Evolutionary conservation across 92 coral and sea anemone genomes (phyloP), one percentile per base, ranked within the genome.

Genomic region (Parazoanthus darwini): DNA sequence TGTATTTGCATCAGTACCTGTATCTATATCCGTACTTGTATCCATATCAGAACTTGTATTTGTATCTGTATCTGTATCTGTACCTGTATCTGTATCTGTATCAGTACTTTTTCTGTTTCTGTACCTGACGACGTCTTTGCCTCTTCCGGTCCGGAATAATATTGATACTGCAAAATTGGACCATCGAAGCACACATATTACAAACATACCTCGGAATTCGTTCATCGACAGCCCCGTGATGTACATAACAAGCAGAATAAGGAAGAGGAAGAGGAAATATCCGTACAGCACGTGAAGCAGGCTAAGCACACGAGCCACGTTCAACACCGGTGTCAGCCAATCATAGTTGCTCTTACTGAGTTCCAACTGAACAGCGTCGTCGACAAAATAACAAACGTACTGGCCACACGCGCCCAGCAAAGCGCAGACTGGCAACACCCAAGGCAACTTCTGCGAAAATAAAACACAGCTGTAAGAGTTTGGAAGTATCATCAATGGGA

Each of bases 201-300:
- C 59, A 26, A 68, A 74, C 79, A 38, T 89, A 96, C 98, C 98
- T 96, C 98, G 82, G 72, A 96, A 96, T 86, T 96, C 98, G 50
- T 96, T 94, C 98, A 94, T 96, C 44, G 98, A 96, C 43, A 91
- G 85, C 11, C 98, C 98, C 38, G 98, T 94, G 36, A 96, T 85
- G 88, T 94, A 93, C 92, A 95, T 93, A 10, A 95, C 91, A 68
- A 91, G 88, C 5, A 96, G 92, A 48, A 93, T 86, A 23, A 96
- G 89, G 8, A 95, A 94, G 23, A 96, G 94, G 75, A 96, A 94
- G 88, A 96, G 77, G 36, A 95, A 92, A 33, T 93, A 96, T 35
- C 98, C 98, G 85, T 91, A 96, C 35, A 96, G 89, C 77, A 96
- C 92, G 89, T 96, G 98, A 7, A 94, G 89, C 77, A 96, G 88